Conservation (phyloP, 2,888 invertebrate species). For the Pycnomerus fuliginosus region DNA sequence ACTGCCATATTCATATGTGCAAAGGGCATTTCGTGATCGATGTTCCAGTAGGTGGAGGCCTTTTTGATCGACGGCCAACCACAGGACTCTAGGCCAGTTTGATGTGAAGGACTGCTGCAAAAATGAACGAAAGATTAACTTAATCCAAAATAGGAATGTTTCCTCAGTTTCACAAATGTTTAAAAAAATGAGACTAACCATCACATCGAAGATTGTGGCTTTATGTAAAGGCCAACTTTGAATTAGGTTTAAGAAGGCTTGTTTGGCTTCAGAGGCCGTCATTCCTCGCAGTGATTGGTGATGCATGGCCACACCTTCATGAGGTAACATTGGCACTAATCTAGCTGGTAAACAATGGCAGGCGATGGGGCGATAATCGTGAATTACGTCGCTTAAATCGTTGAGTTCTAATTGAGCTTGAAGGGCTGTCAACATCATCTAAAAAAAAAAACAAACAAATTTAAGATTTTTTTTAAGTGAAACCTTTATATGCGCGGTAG, state of each 20-base stretch:
- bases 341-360: conserved; percentile 82
- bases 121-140: too few relatives aligned
- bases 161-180: conserved; percentile 6
- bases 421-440: conserved; percentile 92
- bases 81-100: conserved; percentile 89
- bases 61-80: conserved; percentile 90
- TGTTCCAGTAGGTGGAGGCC: conserved; percentile 89
- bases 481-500: too few relatives aligned
- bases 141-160: conserved; percentile 6
- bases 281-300: conserved; percentile 89
- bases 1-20: conserved; percentile 87
- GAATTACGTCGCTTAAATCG: conserved; percentile 70
- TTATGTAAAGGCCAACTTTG: conserved; percentile 92
- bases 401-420: conserved; percentile 92
- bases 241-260: conserved; percentile 88
- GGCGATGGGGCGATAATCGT: conserved; percentile 67
- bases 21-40: conserved; percentile 82
- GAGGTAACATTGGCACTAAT: conserved; percentile 73
- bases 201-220: conserved; percentile 93
- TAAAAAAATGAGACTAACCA: conserved; percentile 60
- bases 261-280: conserved; percentile 83
- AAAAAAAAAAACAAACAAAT: conserved; percentile 29
- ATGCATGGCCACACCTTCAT: conserved; percentile 85
- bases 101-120: conserved; percentile 92
- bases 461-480: not conserved